phyloP scores from a whole-genome alignment of 2,888 invertebrate genomes.

The Hydropsyche betteni region DNA sequence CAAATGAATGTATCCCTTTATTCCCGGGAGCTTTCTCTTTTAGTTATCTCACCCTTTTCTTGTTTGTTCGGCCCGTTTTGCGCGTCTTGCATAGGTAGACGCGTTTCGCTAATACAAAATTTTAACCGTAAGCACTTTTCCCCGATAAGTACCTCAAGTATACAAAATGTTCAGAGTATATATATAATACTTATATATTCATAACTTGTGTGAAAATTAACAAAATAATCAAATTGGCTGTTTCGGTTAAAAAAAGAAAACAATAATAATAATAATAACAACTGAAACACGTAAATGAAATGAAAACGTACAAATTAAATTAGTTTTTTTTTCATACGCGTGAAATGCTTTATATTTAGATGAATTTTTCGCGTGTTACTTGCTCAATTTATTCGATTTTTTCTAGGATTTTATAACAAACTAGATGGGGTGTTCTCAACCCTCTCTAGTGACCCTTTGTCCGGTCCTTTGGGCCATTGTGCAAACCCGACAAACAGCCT shows the following conservation, averaged over 20 bases:
- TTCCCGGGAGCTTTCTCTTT: conserved; percentile 28
- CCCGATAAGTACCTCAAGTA: not conserved
- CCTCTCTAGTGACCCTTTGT: conserved; percentile 31
- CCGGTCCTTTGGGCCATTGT: conserved; percentile 27
- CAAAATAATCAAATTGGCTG: too few species aligned
- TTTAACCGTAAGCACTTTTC: conserved; percentile 30
- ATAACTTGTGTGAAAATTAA: too few species aligned
- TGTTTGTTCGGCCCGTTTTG: conserved; percentile 21
- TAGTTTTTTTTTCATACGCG: too few species aligned
- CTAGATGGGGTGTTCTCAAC: not conserved
- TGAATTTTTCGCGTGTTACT: too few species aligned
- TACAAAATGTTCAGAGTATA: too few species aligned
- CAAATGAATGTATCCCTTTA: conserved; percentile 12
- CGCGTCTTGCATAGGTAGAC: conserved; percentile 7
- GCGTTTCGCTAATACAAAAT: conserved; percentile 13
- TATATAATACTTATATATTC: too few species aligned
- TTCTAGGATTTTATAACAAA: conserved; percentile 8
- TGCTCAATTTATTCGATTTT: too few species aligned
- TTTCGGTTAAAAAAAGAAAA: too few species aligned
- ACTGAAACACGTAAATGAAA: too few species aligned
- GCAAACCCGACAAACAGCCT: conserved; percentile 43
- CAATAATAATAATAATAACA: too few species aligned
- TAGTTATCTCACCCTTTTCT: conserved; percentile 29
- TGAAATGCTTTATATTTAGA: too few species aligned
- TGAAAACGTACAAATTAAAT: too few species aligned